Evolutionary conservation across 2,113 vertebrate genomes (phyloP).

Genomic region (Eclectus roratus): DNA sequence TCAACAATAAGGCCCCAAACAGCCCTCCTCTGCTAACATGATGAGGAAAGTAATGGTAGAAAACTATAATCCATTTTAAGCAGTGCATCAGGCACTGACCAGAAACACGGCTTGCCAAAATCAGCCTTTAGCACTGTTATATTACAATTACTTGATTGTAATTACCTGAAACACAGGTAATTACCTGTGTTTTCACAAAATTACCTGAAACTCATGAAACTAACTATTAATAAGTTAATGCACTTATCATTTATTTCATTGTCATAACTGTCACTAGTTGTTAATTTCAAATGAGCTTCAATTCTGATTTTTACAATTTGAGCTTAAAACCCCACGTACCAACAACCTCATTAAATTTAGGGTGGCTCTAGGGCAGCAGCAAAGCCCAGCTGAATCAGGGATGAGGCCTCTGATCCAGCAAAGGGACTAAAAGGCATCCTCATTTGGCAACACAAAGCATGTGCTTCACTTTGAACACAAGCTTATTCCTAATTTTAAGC

Average conservation of each 20-base stretch:
- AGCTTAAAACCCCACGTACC: not conserved
- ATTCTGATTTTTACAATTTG: not conserved
- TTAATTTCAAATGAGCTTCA: not conserved
- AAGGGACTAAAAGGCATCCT: not conserved
- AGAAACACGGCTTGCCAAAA: not conserved
- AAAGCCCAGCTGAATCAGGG: not conserved
- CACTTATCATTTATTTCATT: not conserved
- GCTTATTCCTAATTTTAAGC: not conserved
- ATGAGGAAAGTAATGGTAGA: not conserved
- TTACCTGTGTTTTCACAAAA: not conserved
- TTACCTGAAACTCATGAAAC: not conserved
- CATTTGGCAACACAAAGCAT: not conserved
- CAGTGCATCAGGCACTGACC: not conserved
- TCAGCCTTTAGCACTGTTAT: not conserved
- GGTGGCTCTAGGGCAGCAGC: not conserved
- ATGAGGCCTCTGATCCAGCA: not conserved
- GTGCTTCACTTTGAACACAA: not conserved
- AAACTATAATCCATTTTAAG: not conserved
- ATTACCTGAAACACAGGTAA: too few species aligned
- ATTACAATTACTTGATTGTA: too few species aligned
- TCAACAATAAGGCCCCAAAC: not conserved
- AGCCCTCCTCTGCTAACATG: not conserved
- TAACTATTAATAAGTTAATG: not conserved
- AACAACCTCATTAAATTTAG: not conserved
- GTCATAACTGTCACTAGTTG: not conserved